Evolutionary conservation across 2,797 vertebrate species (phyloP), one percentile per base, ranked within the genome.

Genomic region (Chrysocyon brachyurus): DNA sequence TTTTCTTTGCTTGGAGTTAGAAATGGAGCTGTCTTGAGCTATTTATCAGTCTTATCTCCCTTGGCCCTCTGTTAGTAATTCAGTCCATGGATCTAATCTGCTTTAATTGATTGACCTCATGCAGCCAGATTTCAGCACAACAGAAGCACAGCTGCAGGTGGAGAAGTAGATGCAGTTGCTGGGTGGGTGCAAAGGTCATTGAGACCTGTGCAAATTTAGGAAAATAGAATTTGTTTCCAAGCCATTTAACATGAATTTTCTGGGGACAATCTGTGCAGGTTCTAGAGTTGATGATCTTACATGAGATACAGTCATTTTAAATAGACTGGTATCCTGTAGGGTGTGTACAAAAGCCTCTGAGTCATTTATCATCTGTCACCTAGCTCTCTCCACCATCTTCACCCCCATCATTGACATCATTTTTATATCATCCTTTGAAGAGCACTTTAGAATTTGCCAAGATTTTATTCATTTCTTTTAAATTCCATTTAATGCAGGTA

Each of bases 61-160:
- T 97, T 92, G 54, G 88, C 92, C 94, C 96, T 98, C 87, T 97
- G 64, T 97, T 97, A 95, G 40, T 96, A 94, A 98, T 98, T 98
- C 97, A 96, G 84, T 75, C 88, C 91, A 95, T 98, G 98, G 96
- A 97, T 98, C 97, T 98, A 95, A 98, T 98, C 97, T 92, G 4
- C 96, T 98, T 98, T 98, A 98, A 98, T 98, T 98, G 98, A 98
- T 98, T 98, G 98, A 98, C 96, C 98, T 98, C 95, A 9, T 70
- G 57, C 95, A 98, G 97, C 97, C 98, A 96, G 96, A 83, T 96
- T 95, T 97, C 98, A 97, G 97, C 86, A 63, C 87, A 94, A 36
- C 36, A 57, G 49, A 87, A 91, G 66, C 19, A 12, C 73, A 89
- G 28, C 57, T 92, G 36, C 31, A 2, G 17, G 5, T 70, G n/a